Percentiles rank a stretch among this genome's conserved stretches.
These are phyloP conservation scores for Eristalis arbustorum DNA, from an alignment of 2,888 invertebrate genomes.

Conservation along the genomic window DNA sequence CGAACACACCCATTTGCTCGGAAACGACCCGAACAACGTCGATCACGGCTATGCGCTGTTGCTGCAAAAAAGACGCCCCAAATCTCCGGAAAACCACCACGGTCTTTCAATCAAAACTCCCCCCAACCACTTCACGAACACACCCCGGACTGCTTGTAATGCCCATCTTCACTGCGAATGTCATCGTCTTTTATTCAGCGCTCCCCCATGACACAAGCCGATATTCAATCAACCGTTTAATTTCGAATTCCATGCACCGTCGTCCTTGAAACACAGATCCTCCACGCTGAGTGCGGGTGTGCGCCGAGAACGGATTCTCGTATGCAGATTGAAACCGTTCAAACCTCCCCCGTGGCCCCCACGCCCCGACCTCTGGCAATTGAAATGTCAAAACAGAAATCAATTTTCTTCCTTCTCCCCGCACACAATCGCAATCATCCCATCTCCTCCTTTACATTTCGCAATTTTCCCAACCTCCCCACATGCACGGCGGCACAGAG, in stretches of 20 bases:
- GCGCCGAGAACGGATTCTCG: background rate
- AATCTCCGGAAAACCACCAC: too few species aligned
- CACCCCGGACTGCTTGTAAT: background rate
- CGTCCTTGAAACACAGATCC: background rate
- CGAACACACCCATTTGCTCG: too few species aligned
- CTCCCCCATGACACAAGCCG: background rate
- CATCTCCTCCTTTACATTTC: background rate
- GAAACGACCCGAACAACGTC: too few species aligned
- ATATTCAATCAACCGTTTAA: background rate
- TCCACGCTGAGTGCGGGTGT: too few species aligned
- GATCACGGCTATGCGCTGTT: too few species aligned
- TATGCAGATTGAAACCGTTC: background rate
- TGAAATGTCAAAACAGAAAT: background rate
- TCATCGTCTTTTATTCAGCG: background rate
- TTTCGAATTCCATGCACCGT: conserved; percentile 8
- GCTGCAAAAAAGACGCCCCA: too few species aligned
- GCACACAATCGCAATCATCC: background rate
- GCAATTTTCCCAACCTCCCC: background rate
- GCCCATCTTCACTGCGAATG: background rate
- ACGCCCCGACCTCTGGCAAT: background rate
- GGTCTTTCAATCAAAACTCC: background rate
- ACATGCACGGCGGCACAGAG: background rate
- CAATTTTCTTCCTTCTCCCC: background rate
- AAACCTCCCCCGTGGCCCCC: background rate
- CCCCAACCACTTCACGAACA: background rate